Percentiles rank a stretch among this genome's conserved stretches.
Conservation (phyloP, 1,140 invertebrate genomes). For the Lepidotrigona ventralis region DNA sequence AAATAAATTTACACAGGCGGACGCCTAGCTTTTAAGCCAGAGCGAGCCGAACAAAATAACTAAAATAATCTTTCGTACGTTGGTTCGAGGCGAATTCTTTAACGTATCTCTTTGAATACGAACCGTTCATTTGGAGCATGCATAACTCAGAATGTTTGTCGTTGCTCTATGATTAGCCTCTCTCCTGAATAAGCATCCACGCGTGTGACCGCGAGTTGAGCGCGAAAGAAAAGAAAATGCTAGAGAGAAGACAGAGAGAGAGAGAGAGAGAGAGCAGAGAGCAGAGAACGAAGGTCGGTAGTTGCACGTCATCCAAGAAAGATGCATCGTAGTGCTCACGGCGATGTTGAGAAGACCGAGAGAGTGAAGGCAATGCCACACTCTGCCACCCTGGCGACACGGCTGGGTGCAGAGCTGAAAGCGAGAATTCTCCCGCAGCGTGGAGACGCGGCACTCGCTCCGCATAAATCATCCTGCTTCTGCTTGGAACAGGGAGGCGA, state of each 20-base stretch:
- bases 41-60: background rate
- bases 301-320: conserved; percentile 64
- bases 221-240: background rate
- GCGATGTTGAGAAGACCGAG: conserved; percentile 44
- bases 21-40: background rate
- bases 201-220: background rate
- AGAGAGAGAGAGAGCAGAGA: background rate
- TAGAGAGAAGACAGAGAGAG: background rate
- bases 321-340: conserved; percentile 57
- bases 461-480: conserved; percentile 71
- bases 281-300: conserved; percentile 55
- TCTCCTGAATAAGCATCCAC: conserved; percentile 43
- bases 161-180: conserved; percentile 67
- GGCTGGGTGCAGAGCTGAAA: conserved; percentile 66
- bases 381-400: conserved; percentile 66
- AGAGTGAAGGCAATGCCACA: conserved; percentile 59
- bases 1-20: background rate
- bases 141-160: conserved; percentile 48
- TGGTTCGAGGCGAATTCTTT: conserved; percentile 15
- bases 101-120: conserved; percentile 19
- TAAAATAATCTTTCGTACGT: conserved; percentile 17
- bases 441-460: conserved; percentile 66
- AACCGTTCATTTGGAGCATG: conserved; percentile 36
- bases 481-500: conserved; percentile 65
- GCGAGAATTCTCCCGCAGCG: conserved; percentile 70